Evolutionary conservation across 2,113 vertebrate genomes (phyloP).

Genomic region (Pollachius pollachius): DNA sequence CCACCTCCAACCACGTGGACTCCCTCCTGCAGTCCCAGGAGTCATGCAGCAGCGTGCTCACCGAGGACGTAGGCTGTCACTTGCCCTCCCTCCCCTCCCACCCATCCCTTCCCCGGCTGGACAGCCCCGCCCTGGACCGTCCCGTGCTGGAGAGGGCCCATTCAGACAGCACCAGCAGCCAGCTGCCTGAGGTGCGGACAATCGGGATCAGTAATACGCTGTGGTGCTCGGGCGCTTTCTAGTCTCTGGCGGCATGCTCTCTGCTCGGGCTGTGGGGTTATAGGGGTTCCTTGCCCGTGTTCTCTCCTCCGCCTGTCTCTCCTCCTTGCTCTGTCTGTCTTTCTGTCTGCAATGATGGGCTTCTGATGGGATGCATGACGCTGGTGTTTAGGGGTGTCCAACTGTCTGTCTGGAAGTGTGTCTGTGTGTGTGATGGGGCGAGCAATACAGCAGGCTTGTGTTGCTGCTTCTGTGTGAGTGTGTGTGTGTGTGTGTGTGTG

Average conservation of each 20-base stretch:
- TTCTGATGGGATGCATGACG: too few species aligned
- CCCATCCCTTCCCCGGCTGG: conserved; percentile 74
- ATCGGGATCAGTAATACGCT: conserved; percentile 75
- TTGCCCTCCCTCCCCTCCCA: conserved; percentile 50
- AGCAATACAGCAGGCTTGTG: background rate
- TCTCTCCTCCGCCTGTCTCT: conserved; percentile 23
- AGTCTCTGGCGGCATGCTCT: conserved; percentile 61
- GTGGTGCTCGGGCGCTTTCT: conserved; percentile 89
- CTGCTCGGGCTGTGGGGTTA: background rate
- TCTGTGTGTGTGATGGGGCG: background rate
- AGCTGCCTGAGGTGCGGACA: conserved; percentile 99
- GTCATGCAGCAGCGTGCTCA: conserved; percentile 83
- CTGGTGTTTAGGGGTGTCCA: background rate
- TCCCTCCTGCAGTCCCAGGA: conserved; percentile 88
- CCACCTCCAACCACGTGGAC: conserved; percentile 84
- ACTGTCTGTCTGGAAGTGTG: background rate
- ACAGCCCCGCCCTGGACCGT: conserved; percentile 74
- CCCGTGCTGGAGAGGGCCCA: conserved; percentile 80
- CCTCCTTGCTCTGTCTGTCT: conserved; percentile 5
- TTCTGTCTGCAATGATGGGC: background rate
- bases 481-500: conserved; percentile 27
- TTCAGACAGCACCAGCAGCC: conserved; percentile 94
- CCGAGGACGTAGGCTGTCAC: conserved; percentile 75
- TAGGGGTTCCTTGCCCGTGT: background rate
- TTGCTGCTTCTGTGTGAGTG: conserved; percentile 30